These are phyloP conservation scores for Drosophila melanosoma DNA, from an alignment of 2,888 invertebrate species.

Conservation along the genomic window DNA sequence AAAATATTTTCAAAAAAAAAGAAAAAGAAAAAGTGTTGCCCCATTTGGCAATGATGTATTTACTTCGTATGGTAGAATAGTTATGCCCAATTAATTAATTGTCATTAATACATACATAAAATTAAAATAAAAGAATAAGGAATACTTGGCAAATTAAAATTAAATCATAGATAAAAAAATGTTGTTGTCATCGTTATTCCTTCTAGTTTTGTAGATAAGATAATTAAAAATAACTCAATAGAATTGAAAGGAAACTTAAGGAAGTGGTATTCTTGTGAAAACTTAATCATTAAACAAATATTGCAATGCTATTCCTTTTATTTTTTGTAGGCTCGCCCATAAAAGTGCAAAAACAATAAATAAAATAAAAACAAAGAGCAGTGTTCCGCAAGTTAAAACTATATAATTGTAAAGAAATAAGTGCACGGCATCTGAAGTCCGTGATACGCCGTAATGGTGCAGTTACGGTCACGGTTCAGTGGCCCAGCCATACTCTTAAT, in stretches of 20 bases:
- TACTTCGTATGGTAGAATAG: not conserved
- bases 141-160: not conserved
- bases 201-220: not conserved
- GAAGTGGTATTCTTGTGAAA: not conserved
- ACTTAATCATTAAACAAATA: not conserved
- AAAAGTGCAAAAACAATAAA: constrained; percentile 5
- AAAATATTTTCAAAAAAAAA: not conserved
- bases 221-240: not conserved
- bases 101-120: not conserved
- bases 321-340: constrained; percentile 1
- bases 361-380: not conserved
- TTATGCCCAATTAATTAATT: not conserved
- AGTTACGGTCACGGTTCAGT: constrained; percentile 40
- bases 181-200: not conserved
- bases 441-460: constrained; percentile 50
- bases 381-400: not conserved
- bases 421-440: constrained; percentile 21
- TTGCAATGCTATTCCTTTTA: not conserved
- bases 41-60: not conserved
- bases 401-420: not conserved
- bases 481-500: constrained; percentile 37
- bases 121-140: not conserved
- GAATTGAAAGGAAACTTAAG: not conserved
- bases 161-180: not conserved
- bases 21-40: not conserved